phyloP scores from a whole-genome alignment of 2,797 vertebrate genomes.

The Paedocypris micromegethes region DNA sequence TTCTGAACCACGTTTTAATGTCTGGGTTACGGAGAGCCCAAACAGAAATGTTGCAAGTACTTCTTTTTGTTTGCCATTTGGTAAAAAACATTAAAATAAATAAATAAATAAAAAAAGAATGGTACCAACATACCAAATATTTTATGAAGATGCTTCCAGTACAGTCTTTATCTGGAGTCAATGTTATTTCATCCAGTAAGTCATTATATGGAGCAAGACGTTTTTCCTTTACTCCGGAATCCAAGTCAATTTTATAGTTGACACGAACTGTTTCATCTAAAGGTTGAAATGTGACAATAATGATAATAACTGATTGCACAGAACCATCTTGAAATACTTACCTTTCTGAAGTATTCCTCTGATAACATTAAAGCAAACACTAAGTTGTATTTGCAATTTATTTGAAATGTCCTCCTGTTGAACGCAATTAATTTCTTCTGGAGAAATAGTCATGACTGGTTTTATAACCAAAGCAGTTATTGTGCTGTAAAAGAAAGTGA shows the following conservation, averaged over 20 bases:
- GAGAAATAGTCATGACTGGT: neutral
- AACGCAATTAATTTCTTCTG: neutral
- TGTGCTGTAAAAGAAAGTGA: constrained; percentile 40
- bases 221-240: constrained; percentile 56
- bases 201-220: constrained; percentile 52
- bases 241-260: constrained; percentile 61
- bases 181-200: neutral
- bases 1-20: too few species aligned
- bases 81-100: neutral
- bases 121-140: constrained; percentile 43
- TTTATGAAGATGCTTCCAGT: neutral
- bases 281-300: constrained; percentile 8
- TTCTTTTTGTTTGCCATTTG: too few species aligned
- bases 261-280: constrained; percentile 38
- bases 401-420: constrained; percentile 9
- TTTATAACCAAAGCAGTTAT: constrained; percentile 47
- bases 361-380: constrained; percentile 39
- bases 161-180: constrained; percentile 15
- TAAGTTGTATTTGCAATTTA: rapidly evolving
- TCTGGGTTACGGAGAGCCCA: too few species aligned
- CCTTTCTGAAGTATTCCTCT: neutral
- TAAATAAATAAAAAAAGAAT: neutral
- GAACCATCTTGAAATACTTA: constrained; percentile 17
- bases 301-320: neutral
- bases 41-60: too few species aligned